A percentile compares a stretch with the other conserved stretches of the same genome.
phyloP scores from a whole-genome alignment of 2,113 vertebrate genomes.

The Phylloscopus trochilus region DNA sequence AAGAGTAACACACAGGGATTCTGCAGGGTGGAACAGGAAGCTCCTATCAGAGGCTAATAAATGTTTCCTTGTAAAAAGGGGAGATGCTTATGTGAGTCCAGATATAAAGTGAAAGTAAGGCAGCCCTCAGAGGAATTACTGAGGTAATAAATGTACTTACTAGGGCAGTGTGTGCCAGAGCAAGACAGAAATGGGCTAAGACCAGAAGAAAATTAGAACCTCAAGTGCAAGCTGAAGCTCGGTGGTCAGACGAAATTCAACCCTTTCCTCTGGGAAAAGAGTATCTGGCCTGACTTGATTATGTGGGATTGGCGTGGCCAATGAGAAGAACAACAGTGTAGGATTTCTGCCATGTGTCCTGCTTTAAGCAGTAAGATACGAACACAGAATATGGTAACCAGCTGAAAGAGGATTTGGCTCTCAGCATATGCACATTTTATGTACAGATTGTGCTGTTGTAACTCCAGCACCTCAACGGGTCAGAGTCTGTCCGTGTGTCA shows the following conservation, averaged over 20 bases:
- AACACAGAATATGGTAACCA: conserved; percentile 6
- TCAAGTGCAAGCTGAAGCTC: conserved; percentile 2
- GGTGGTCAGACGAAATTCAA: conserved; percentile 31
- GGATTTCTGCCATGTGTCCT: conserved; percentile 41
- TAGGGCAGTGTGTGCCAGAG: conserved; percentile 58
- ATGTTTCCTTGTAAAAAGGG: conserved; percentile 47
- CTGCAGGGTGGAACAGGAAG: conserved; percentile 10
- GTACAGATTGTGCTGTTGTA: neutral
- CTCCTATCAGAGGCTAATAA: conserved; percentile 15
- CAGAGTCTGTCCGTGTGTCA: neutral
- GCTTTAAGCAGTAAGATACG: neutral
- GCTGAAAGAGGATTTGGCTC: conserved; percentile 8
- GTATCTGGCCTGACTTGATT: conserved; percentile 2
- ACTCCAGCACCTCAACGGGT: neutral
- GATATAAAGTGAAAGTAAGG: conserved; percentile 61
- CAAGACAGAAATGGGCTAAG: conserved; percentile 38
- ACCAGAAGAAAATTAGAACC: conserved; percentile 54
- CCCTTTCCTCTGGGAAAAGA: conserved; percentile 8
- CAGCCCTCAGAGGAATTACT: conserved; percentile 44
- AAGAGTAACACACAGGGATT: neutral
- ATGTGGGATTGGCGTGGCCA: neutral
- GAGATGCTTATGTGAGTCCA: conserved; percentile 43
- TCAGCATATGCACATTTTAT: neutral
- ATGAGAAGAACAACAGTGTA: neutral
- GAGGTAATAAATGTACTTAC: conserved; percentile 59